These are phyloP conservation scores for Platyrinchus mystaceus DNA, from an alignment of 2,797 vertebrate species.

Conservation along the genomic window DNA sequence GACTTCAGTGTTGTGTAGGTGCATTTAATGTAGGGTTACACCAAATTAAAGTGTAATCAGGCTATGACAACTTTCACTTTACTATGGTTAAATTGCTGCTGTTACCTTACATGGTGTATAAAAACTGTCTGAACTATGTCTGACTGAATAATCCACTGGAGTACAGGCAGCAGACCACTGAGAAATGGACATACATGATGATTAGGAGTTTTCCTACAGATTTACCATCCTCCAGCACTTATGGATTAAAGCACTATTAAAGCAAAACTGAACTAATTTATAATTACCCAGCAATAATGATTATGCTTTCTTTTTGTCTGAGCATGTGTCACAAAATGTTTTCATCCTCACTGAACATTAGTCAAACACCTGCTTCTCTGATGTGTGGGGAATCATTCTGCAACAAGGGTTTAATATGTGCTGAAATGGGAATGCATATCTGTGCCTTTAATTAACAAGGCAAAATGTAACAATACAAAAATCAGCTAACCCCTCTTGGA, in stretches of 20 bases:
- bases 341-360: conserved; percentile 27
- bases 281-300: conserved; percentile 36
- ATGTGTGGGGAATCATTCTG: not conserved
- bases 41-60: not conserved
- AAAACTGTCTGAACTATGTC: not conserved
- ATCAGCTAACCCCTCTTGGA: not conserved
- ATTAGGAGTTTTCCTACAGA: not conserved
- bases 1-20: not conserved
- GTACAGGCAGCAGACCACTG: not conserved
- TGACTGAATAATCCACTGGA: not conserved
- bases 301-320: conserved; percentile 28
- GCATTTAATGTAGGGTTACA: not conserved
- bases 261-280: conserved; percentile 47
- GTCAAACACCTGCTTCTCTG: conserved; percentile 45
- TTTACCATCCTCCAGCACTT: not conserved
- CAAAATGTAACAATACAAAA: not conserved
- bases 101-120: not conserved
- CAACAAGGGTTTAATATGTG: not conserved
- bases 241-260: not conserved
- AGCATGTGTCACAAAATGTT: conserved; percentile 35
- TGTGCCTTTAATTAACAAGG: not conserved
- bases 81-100: not conserved
- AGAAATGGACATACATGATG: not conserved
- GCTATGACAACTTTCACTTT: not conserved
- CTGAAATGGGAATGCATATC: not conserved